Evolutionary conservation across 2,113 vertebrate genomes (phyloP).

Genomic region (Indicator maculatus): DNA sequence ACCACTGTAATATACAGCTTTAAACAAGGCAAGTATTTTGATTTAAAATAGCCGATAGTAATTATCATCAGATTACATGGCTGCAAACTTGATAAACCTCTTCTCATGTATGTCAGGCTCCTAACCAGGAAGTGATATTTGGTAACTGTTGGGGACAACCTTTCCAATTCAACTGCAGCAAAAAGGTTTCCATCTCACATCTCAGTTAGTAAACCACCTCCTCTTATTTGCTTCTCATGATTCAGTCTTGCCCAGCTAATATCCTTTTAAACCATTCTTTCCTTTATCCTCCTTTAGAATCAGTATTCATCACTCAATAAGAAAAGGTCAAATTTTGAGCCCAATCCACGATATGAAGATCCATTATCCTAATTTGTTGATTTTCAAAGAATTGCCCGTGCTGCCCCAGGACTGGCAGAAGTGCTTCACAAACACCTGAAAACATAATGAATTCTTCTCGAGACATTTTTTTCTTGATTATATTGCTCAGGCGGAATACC

Average conservation of each 20-base stretch:
- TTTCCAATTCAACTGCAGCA: not conserved
- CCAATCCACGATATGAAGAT: not conserved
- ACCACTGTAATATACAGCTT: not conserved
- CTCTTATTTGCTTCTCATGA: not conserved
- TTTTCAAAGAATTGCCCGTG: not conserved
- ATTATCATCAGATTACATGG: not conserved
- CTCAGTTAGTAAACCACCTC: not conserved
- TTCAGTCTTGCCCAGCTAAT: not conserved
- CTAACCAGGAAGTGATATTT: not conserved
- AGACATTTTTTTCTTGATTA: not conserved
- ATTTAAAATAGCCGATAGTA: not conserved
- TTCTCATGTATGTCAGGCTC: not conserved
- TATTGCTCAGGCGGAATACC: not conserved
- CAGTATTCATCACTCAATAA: not conserved
- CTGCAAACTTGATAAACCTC: not conserved
- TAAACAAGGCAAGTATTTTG: not conserved
- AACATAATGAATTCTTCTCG: not conserved
- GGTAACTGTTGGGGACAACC: not conserved
- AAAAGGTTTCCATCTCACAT: not conserved
- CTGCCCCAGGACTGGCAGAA: not conserved
- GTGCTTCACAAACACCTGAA: not conserved
- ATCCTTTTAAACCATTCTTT: not conserved
- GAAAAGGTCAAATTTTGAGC: not conserved
- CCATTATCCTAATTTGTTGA: not conserved
- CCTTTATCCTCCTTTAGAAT: not conserved